Base-by-base conservation (phyloP, 2,113 vertebrate genomes). In the Charina bottae region DNA sequence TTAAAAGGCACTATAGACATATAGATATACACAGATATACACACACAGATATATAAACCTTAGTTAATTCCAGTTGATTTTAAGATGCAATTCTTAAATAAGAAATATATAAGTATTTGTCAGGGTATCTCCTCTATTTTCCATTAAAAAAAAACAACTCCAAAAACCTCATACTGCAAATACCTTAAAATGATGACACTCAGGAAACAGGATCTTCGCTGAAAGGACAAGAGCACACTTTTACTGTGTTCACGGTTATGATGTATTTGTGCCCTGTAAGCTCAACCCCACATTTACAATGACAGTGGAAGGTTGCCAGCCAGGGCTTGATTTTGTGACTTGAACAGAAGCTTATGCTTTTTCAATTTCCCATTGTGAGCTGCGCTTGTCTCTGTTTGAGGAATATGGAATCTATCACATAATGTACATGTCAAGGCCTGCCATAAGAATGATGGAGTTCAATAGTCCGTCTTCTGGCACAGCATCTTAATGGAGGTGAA, bases 301-400 rank as follows among this genome's bases (percentile, higher is more conserved):
- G 83, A 33, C 85, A 84, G 83, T 94, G 94, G 54, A 46, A 94
- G 88, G 90, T 89, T 85, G 92, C 91, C 93, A 94, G 1, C 26
- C 93, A 89, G 13, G 33, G 60, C 88, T 92, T 93, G 49, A 91
- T 72, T 93, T 90, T 42, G 53, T 95, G 95, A 91, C 88, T 93
- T 94, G 95, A 96, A 83, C 90, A 93, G 85, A 87, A 96, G 56
- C 91, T 90, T 95, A 89, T 72, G 93, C 9, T 94, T 95, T 78
- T 96, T 89, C 95, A 90, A 88, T 96, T 96, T 95, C 91, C 91
- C 92, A 11, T 55, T 55, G 85, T 54, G 95, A 93, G 94, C 93
- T 95, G 93, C 93, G 88, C 92, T 95, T 96, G 95, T 95, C 94
- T 89, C 15, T 85, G 95, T 95, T 59, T 89, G 92, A 95, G 92